A percentile compares a stretch with the other conserved stretches of the same genome.
These are phyloP conservation scores for Fringilla coelebs DNA, from an alignment of 2,797 vertebrate species.

Conservation along the genomic window DNA sequence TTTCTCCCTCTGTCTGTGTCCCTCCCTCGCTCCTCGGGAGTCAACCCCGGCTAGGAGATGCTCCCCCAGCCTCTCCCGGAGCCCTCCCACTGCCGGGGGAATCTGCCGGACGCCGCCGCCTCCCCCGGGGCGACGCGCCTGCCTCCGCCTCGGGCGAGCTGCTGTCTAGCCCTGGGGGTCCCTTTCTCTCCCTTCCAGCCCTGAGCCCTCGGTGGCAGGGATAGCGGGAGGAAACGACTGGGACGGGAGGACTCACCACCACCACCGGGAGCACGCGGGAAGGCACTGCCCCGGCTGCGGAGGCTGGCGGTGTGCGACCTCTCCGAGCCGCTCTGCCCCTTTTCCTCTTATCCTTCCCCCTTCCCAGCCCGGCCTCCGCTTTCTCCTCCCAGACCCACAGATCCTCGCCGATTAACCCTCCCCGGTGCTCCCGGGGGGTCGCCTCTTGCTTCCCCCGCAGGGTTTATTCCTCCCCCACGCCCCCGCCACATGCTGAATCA, in stretches of 20 bases:
- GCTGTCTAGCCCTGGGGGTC: neutral
- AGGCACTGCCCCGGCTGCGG: neutral
- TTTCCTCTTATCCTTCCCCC: neutral
- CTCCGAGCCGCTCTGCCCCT: neutral
- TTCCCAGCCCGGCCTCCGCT: slow-evolving; percentile 27
- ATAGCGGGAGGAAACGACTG: neutral
- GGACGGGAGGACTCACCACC: neutral
- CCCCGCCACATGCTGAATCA: neutral
- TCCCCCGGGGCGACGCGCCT: neutral
- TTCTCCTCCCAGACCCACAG: slow-evolving; percentile 51
- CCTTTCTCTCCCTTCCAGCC: neutral
- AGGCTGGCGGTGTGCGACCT: neutral
- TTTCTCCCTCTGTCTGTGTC: neutral
- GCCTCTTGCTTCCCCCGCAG: neutral
- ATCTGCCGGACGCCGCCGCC: neutral
- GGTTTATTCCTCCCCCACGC: neutral
- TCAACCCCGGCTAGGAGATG: neutral
- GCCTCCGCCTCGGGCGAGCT: neutral
- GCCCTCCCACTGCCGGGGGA: neutral
- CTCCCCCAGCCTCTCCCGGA: neutral
- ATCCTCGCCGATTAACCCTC: slow-evolving; percentile 14
- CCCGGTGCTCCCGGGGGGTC: neutral
- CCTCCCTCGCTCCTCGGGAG: neutral
- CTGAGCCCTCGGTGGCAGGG: neutral
- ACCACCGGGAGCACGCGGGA: neutral